These are phyloP conservation scores for Zaprionus tsacasi DNA, from an alignment of 1,140 invertebrate genomes.

Conservation along the genomic window DNA sequence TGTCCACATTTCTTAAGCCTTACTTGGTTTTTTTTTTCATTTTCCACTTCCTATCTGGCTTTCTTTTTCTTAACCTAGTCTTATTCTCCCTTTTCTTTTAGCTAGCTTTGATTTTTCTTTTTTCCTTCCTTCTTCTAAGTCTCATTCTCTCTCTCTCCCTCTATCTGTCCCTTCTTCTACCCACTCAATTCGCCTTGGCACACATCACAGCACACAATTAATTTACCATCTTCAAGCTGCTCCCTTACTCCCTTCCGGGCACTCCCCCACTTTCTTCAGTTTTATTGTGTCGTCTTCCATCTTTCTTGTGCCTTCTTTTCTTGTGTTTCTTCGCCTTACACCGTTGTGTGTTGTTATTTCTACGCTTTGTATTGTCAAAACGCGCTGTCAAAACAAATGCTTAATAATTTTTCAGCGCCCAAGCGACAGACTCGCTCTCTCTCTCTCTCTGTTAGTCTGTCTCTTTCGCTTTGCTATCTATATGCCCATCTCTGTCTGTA, in stretches of 20 bases:
- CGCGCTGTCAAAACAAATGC: constrained; percentile 79
- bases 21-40: too few species aligned
- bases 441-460: constrained; percentile 23
- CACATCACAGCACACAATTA: constrained; percentile 69
- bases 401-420: constrained; percentile 77
- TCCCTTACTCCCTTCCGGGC: background rate
- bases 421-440: constrained; percentile 45
- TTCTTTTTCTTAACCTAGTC: too few species aligned
- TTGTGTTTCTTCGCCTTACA: constrained; percentile 38
- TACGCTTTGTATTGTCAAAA: constrained; percentile 78
- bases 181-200: constrained; percentile 37
- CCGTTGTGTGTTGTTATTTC: constrained; percentile 61
- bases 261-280: background rate
- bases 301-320: background rate
- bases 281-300: constrained; percentile 1
- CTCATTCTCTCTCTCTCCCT: background rate
- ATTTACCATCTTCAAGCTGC: constrained; percentile 35
- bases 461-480: constrained; percentile 11
- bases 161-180: background rate
- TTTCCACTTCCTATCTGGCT: too few species aligned
- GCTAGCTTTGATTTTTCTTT: too few species aligned
- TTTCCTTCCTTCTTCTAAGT: too few species aligned
- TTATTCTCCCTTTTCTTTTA: too few species aligned
- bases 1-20: too few species aligned
- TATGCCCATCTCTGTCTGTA: constrained; percentile 9